These are phyloP conservation scores for Drosophila carrolli DNA, from an alignment of 1,140 invertebrate species.

Conservation along the genomic window DNA sequence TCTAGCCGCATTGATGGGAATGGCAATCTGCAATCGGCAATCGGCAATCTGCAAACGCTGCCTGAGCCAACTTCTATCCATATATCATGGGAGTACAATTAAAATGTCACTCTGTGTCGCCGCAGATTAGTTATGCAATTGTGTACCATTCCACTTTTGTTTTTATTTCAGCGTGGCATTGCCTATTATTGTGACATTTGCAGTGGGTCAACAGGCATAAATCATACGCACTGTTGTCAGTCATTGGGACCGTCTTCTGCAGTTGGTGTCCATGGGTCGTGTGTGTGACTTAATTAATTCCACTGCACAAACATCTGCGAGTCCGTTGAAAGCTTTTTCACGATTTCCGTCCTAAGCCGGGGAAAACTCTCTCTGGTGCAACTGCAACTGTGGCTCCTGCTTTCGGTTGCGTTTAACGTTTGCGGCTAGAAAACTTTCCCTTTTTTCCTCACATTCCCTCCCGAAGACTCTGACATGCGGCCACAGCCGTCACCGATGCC, in stretches of 20 bases:
- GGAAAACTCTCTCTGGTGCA: background rate
- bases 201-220: constrained; percentile 56
- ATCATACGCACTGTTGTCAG: constrained; percentile 74
- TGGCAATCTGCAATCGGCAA: constrained; percentile 4
- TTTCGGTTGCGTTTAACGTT: constrained; percentile 31
- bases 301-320: constrained; percentile 18
- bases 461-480: constrained; percentile 70
- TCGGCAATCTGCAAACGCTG: background rate
- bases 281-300: constrained; percentile 65
- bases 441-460: constrained; percentile 48
- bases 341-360: background rate
- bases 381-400: constrained; percentile 13
- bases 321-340: constrained; percentile 7
- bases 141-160: constrained; percentile 21
- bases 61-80: constrained; percentile 32
- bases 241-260: constrained; percentile 27
- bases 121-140: constrained; percentile 61
- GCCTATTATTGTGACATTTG: constrained; percentile 63
- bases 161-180: constrained; percentile 4
- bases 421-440: constrained; percentile 73
- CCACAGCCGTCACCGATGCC: constrained; percentile 38
- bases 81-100: constrained; percentile 75
- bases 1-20: constrained; percentile 50
- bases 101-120: constrained; percentile 70
- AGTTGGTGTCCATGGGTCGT: constrained; percentile 31